Conservation (phyloP, 2,888 invertebrate species). For the Brachylomia viminalis region DNA sequence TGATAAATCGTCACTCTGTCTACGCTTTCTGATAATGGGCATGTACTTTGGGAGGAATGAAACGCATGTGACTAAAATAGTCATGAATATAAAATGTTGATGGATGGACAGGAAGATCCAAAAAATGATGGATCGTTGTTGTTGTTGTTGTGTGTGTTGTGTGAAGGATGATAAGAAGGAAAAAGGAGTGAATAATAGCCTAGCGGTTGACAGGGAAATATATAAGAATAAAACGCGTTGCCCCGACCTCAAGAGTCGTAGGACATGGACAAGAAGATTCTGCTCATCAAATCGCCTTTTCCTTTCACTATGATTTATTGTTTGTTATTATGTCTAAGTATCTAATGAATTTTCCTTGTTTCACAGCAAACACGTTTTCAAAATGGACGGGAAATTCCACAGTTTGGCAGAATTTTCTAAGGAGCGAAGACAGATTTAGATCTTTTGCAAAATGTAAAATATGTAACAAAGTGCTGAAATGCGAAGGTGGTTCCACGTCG, state of each 20-base stretch:
- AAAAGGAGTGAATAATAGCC: not conserved
- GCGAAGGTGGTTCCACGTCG: slow-evolving; percentile 34
- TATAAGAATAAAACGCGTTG: not conserved
- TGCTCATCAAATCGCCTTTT: not conserved
- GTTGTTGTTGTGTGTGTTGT: no score
- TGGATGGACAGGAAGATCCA: not conserved
- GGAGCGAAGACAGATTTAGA: slow-evolving; percentile 21
- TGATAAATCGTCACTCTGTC: not conserved
- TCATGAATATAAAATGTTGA: not conserved
- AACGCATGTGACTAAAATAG: not conserved
- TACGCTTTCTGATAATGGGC: not conserved
- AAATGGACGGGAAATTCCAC: slow-evolving; percentile 4
- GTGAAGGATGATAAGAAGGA: not conserved
- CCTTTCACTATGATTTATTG: not conserved
- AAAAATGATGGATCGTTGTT: not conserved
- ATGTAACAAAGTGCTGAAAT: slow-evolving; percentile 38
- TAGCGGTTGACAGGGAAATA: not conserved
- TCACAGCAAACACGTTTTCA: slow-evolving; percentile 21
- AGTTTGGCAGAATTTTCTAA: slow-evolving; percentile 32
- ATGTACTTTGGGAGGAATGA: not conserved
- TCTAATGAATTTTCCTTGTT: not conserved
- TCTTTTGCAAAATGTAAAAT: slow-evolving; percentile 32
- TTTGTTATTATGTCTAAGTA: not conserved
- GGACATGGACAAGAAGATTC: not conserved
- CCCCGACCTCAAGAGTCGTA: not conserved